Evolutionary conservation across 2,888 invertebrate genomes (phyloP), one percentile per base, ranked within the genome.

Genomic region (Clistopyga incitator): DNA sequence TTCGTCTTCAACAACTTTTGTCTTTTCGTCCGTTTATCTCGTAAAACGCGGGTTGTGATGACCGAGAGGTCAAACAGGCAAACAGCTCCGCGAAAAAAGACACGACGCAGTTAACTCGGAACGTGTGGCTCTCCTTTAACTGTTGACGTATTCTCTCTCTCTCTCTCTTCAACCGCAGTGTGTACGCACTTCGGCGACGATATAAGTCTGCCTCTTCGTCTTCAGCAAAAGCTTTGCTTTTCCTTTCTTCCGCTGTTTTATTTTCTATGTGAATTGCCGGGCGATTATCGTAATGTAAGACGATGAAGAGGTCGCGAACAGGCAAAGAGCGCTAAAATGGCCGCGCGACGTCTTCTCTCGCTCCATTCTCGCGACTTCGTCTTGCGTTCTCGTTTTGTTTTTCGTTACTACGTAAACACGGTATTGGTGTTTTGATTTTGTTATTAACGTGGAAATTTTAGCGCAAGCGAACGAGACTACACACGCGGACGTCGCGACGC

Each of bases 401-500:
- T 13, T 59, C 6, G 25, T 29, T 34, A 18, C 18, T 10, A 10
- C 38, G 8, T 10, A 38, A 10, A 38, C 38, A 10, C 38, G 38
- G 8, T 18, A 38, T 38, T 38, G 10, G 18, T 18, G 6, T 61
- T 34, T 38, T 61, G 8, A 13, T 10, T 18, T 38, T 38, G 3
- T 25, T 6, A 25, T 56, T 25, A 15, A 15, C 25, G 75, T n/a
- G 61, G 47, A 18, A n/a, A 34, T 6, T 10, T 47, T 47, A 20
- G 1, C 10, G 20, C 6, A 25, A 15, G 56, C 54, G 20, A 56
- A 47, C 18, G 10, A 20, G 38, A 76, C 68, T 54, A 80, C 23
- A 65, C 78, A 47, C 76, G 84, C 56, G 78, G 77, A 50, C 75
- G 84, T 79, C 50, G 84, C 81, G 78, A 68, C 61, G 47, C 64